Base-by-base conservation (phyloP, 2,113 vertebrate species). In the Protobothrops flavoviridis region DNA sequence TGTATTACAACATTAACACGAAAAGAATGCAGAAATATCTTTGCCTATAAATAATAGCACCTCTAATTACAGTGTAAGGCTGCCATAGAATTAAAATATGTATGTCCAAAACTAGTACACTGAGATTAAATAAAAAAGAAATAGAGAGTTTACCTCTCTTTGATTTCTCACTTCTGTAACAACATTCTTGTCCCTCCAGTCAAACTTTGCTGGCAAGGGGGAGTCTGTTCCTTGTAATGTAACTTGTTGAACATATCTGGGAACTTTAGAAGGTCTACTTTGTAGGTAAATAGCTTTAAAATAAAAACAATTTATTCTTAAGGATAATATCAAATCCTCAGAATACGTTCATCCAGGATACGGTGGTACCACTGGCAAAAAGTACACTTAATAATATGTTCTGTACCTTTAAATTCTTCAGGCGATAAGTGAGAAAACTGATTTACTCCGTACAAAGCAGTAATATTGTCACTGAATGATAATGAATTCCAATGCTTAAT, bases 91-190 rank as follows among this genome's bases (percentile, higher is more conserved):
- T 24, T 87, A 33, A 23, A 52, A 1, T 7, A 89, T n/a, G 20
- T n/a, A 20, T 85, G 29, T 50, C 74, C 61, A 89, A 61, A 93
- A 21, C 9, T 26, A 81, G 6, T 43, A 43, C 15, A 21, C 15
- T 17, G 45, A n/a, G 17, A n/a, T 52, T 13, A 29, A 43, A 91
- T 89, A 4, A 55, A 74, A 87, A 61, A 43, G 1, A 64, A 91
- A 24, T 23, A 21, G 4, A 56, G 69, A 64, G 96, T 98, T 97
- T 97, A 99, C 99, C 59, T 95, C 96, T 96, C 97, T 93, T 94
- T 99, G 99, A 96, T 99, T 98, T 96, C 98, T 98, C 94, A 99
- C 98, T 85, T 96, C 96, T 5, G 98, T 98, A 89, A 99, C 98
- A 64, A 98, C 98, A 26, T 97, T 97, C 94, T 97, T 98, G 93